These are phyloP conservation scores for Mythimna loreyi DNA, from an alignment of 2,888 invertebrate species.

Conservation along the genomic window DNA sequence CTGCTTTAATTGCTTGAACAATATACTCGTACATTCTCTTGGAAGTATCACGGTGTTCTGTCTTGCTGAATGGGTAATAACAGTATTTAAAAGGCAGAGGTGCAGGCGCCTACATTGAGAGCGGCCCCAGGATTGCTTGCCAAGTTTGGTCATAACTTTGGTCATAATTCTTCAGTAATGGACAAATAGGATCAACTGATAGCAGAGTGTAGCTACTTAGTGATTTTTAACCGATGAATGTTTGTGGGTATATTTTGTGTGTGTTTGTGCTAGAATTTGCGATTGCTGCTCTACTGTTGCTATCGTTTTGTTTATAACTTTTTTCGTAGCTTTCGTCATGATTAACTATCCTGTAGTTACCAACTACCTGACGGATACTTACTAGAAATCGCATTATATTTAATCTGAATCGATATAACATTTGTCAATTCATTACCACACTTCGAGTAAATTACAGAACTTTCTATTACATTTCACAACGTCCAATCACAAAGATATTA, in stretches of 20 bases:
- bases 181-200: conserved; percentile 68
- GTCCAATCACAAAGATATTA: conserved; percentile 60
- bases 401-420: conserved; percentile 26
- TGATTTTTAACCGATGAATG: conserved; percentile 43
- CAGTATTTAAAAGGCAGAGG: conserved; percentile 65
- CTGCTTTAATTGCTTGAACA: conserved; percentile 76
- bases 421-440: conserved; percentile 51
- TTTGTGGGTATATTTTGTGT: conserved; percentile 14
- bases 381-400: not conserved
- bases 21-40: conserved; percentile 77
- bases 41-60: conserved; percentile 63
- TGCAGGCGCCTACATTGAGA: conserved; percentile 65
- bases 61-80: conserved; percentile 67
- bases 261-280: not conserved
- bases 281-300: conserved; percentile 1
- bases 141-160: conserved; percentile 67
- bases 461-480: conserved; percentile 56
- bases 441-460: conserved; percentile 43
- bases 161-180: conserved; percentile 71
- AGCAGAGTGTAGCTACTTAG: conserved; percentile 53
- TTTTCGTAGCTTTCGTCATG: not conserved
- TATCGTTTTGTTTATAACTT: not conserved
- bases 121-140: conserved; percentile 53
- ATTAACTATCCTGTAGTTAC: not conserved
- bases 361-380: conserved; percentile 5